Evolutionary conservation across 2,797 vertebrate species (phyloP).

Genomic region (Chaetophractus vellerosus): DNA sequence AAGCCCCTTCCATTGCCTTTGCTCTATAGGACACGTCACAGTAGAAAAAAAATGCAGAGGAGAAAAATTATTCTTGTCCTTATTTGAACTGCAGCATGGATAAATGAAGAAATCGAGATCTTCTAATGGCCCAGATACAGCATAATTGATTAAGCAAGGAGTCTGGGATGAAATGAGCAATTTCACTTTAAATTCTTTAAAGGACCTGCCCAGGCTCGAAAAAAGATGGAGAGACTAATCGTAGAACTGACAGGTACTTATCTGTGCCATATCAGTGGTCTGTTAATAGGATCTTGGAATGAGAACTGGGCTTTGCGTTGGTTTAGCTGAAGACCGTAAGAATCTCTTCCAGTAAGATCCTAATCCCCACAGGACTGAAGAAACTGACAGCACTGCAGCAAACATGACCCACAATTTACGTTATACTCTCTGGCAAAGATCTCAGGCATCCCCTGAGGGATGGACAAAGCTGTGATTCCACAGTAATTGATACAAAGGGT

Average conservation of each 20-base stretch:
- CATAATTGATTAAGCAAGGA: conserved; percentile 47
- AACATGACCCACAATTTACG: conserved; percentile 80
- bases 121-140: conserved; percentile 17
- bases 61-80: neutral
- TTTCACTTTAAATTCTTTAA: neutral
- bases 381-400: conserved; percentile 74
- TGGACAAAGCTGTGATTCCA: conserved; percentile 35
- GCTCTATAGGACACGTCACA: conserved; percentile 10
- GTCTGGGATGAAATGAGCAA: neutral
- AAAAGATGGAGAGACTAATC: neutral
- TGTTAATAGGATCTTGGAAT: conserved; percentile 52
- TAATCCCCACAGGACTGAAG: conserved; percentile 66
- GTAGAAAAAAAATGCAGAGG: conserved; percentile 8
- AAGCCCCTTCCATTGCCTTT: conserved; percentile 1
- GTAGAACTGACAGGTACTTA: neutral
- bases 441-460: conserved; percentile 54
- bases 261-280: conserved; percentile 16
- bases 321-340: conserved; percentile 53
- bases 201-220: neutral
- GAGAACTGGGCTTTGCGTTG: conserved; percentile 44
- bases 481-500: conserved; percentile 73
- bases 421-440: conserved; percentile 73
- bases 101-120: conserved; percentile 13
- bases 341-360: conserved; percentile 44
- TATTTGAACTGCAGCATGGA: conserved; percentile 64